These are phyloP conservation scores for Capreolus pygargus DNA, from an alignment of 2,113 vertebrate genomes.

Conservation along the genomic window DNA sequence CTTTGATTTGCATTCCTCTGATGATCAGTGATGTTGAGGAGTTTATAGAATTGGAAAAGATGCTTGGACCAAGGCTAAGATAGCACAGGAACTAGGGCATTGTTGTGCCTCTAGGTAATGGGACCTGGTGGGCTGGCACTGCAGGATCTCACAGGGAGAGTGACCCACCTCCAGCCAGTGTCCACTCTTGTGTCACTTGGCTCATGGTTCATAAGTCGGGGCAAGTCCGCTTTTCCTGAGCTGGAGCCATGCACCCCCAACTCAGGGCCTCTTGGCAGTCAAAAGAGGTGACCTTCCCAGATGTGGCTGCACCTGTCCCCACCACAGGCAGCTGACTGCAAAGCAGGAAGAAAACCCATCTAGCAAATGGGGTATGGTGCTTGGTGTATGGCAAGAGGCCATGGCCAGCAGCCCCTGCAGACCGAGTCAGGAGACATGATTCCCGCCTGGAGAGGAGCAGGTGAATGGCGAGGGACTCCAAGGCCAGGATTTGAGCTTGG, in stretches of 20 bases:
- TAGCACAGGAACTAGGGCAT: rapidly evolving
- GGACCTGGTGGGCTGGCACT: rapidly evolving
- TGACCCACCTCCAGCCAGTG: background rate
- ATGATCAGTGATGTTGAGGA: background rate
- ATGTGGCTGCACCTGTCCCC: background rate
- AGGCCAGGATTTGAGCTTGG: background rate
- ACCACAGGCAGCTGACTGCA: background rate
- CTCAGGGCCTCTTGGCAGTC: background rate
- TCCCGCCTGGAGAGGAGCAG: too few relatives aligned
- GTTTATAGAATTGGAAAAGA: background rate
- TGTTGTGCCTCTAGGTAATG: background rate
- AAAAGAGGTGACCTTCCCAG: rapidly evolving
- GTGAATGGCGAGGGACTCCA: background rate
- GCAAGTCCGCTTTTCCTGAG: too few relatives aligned
- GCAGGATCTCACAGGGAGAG: background rate
- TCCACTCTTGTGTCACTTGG: rapidly evolving
- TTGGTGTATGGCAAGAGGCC: background rate
- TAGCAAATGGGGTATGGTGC: background rate
- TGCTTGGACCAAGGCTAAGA: background rate
- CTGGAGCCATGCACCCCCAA: background rate
- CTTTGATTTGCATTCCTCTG: background rate
- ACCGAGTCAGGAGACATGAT: rapidly evolving
- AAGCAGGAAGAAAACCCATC: background rate
- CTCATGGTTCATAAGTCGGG: rapidly evolving
- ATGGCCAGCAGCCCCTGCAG: background rate